Evolutionary conservation across 2,888 invertebrate genomes (phyloP), one percentile per base, ranked within the genome.

Genomic region (Crossocerus cetratus): DNA sequence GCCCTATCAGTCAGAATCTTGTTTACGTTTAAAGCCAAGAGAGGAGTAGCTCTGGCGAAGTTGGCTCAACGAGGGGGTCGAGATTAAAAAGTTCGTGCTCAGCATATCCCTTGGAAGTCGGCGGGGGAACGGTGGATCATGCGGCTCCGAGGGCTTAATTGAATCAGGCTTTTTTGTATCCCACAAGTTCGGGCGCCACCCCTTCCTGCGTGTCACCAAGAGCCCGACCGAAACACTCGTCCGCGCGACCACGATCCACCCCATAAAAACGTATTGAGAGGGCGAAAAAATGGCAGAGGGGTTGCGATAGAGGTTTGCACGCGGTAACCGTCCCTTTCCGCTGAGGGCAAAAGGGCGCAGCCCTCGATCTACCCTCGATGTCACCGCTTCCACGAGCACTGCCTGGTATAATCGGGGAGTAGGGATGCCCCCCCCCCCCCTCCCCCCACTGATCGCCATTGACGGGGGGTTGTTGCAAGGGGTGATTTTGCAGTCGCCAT

Each of bases 211-310:
- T 73, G 72, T 70, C 49, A 78, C 85, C 83, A 82, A 77, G 80
- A 67, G 76, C 84, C 83, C 81, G 67, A 85, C 87, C 85, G 78
- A 82, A 85, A 88, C 87, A 88, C 84, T 86, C 83, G 84, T 86
- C 84, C 62, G 69, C 81, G 83, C 84, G 81, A 84, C 83, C 83
- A 74, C 82, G 77, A 78, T 77, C 80, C 73, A 78, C 74, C 76
- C 76, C 71, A 45, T 71, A 77, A 70, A 72, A 78, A 75, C 72
- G 71, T 72, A 79, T 79, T 76, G 77, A 71, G 68, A 69, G 66
- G 66, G 71, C 76, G 81, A 85, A 86, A 83, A 80, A 82, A 77
- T 72, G 81, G 82, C 84, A 84, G 80, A 80, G 78, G 80, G 76
- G 76, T 53, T 69, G 71, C 61, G 72, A 74, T 74, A 74, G 32